Percentiles rank a stretch among this genome's conserved stretches.
These are phyloP conservation scores for Huso huso DNA, from an alignment of 2,797 vertebrate species.

Conservation along the genomic window DNA sequence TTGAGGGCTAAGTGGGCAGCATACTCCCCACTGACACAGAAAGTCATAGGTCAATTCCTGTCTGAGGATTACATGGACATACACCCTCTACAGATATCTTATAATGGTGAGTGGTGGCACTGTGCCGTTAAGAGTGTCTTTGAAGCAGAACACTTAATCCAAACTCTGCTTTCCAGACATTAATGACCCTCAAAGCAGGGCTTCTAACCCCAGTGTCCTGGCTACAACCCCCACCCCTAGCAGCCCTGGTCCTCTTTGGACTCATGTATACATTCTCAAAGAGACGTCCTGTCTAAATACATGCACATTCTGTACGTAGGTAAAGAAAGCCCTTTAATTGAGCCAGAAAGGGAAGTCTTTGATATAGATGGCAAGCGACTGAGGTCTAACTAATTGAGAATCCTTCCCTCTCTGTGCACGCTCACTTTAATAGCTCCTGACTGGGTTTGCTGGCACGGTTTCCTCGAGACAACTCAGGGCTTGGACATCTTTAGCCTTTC, in stretches of 20 bases:
- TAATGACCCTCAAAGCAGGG: background rate
- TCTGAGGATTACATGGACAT: slow-evolving; percentile 37
- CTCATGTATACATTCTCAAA: background rate
- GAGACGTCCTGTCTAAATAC: background rate
- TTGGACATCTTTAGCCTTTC: no score
- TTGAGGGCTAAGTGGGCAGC: slow-evolving; percentile 20
- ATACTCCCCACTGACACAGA: slow-evolving; percentile 31
- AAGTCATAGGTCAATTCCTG: slow-evolving; percentile 53
- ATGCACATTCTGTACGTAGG: no score
- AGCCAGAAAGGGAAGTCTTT: no score
- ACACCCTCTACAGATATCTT: slow-evolving; percentile 42
- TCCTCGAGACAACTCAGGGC: no score
- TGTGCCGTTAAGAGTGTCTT: background rate
- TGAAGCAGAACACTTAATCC: background rate
- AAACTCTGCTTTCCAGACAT: background rate
- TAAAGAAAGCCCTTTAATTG: no score
- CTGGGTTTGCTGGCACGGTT: background rate
- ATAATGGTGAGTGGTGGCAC: background rate
- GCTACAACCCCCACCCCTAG: no score
- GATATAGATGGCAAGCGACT: no score
- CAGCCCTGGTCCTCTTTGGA: background rate
- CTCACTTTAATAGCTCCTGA: background rate
- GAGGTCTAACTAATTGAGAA: no score
- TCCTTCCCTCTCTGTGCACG: no score
- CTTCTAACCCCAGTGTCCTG: background rate